Evolutionary conservation across 2,797 vertebrate genomes (phyloP).

Genomic region (Pelochelys cantorii): DNA sequence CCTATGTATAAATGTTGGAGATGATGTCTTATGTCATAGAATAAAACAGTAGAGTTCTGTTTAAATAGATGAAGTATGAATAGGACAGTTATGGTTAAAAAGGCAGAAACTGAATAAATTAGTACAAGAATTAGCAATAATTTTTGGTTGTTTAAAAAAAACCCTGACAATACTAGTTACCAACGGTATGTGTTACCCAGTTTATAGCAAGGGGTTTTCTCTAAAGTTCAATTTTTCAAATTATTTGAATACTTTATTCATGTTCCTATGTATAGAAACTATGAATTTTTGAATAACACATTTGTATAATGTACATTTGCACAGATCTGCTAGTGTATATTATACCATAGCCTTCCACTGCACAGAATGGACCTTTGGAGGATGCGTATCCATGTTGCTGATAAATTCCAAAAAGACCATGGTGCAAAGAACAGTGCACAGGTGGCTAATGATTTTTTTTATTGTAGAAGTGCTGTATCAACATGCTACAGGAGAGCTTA

Average conservation of each 20-base stretch:
- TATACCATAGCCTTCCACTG: background rate
- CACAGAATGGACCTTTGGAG: background rate
- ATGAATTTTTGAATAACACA: background rate
- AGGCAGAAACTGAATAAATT: background rate
- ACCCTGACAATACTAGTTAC: background rate
- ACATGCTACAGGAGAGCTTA: background rate
- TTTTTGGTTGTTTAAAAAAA: constrained; percentile 24
- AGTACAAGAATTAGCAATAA: background rate
- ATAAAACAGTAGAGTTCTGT: background rate
- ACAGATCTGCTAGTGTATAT: background rate
- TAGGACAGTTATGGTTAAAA: background rate
- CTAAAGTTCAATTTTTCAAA: background rate
- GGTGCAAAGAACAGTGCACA: background rate
- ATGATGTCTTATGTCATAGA: background rate
- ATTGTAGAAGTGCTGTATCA: background rate
- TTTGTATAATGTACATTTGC: background rate
- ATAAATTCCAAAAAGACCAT: background rate
- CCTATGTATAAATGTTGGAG: background rate
- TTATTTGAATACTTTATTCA: background rate
- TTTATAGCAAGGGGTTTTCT: background rate
- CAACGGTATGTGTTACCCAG: too few species aligned
- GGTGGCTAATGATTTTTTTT: background rate
- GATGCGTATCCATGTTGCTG: background rate
- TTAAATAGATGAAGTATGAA: background rate
- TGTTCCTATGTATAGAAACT: background rate